phyloP scores from a whole-genome alignment of 2,797 vertebrate species.

The Carduelis carduelis region DNA sequence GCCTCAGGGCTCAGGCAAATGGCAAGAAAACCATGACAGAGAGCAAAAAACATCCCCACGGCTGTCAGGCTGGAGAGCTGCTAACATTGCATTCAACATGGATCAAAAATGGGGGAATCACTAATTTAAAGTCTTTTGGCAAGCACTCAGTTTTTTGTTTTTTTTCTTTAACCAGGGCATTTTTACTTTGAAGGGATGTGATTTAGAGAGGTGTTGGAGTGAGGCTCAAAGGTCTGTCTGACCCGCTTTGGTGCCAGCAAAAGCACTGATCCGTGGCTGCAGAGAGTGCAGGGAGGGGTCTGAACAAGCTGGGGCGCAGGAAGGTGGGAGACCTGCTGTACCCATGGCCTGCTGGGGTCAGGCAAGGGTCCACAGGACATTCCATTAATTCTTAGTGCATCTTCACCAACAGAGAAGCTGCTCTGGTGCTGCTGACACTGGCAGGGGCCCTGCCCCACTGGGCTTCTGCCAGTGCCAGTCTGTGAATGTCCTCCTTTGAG shows the following conservation, averaged over 20 bases:
- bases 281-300: neutral
- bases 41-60: neutral
- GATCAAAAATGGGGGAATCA: neutral
- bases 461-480: neutral
- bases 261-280: neutral
- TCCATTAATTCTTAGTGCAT: neutral
- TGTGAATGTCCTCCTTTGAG: neutral
- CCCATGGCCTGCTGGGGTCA: fast-evolving
- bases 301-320: neutral
- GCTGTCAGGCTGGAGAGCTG: neutral
- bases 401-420: fast-evolving
- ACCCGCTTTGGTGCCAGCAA: neutral
- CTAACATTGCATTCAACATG: neutral
- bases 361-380: neutral
- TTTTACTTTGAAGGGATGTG: neutral
- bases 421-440: neutral
- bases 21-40: neutral
- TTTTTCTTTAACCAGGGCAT: neutral
- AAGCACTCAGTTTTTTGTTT: neutral
- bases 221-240: neutral
- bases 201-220: neutral
- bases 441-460: neutral
- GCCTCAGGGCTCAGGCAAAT: neutral
- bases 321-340: neutral
- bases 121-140: neutral